Percentiles rank a stretch among this genome's conserved stretches.
Evolutionary conservation across 2,888 invertebrate species (phyloP).

Genomic region (Hyalella azteca): DNA sequence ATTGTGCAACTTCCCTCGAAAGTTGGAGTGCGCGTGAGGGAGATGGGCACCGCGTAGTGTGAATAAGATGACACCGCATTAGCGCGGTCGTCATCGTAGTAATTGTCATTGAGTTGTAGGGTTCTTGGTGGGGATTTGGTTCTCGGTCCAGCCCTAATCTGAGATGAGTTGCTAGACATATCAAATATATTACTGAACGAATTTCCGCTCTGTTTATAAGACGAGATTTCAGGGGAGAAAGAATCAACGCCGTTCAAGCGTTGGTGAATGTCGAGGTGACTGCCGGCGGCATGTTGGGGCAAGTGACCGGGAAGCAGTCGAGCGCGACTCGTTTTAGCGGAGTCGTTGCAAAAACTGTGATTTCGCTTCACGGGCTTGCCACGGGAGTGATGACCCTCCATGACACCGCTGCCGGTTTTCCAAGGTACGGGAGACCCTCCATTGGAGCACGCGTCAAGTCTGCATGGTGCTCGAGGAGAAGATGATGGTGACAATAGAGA

Average conservation of each 20-base stretch:
- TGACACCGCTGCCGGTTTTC: neutral
- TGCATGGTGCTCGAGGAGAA: neutral
- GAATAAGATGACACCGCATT: neutral
- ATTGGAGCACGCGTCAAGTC: neutral
- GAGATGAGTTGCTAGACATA: neutral
- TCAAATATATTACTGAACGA: neutral
- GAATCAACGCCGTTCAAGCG: neutral
- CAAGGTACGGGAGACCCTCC: neutral
- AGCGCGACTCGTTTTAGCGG: neutral
- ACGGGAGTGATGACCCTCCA: neutral
- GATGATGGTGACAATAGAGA: neutral
- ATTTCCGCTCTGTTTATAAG: neutral
- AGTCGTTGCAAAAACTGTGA: conserved; percentile 24
- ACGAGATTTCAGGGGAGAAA: neutral
- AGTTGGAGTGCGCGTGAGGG: neutral
- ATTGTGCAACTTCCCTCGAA: neutral
- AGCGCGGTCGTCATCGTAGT: neutral
- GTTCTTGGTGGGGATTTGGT: neutral
- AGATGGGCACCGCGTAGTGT: neutral
- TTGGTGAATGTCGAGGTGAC: conserved; percentile 6
- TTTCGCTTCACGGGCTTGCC: conserved; percentile 27
- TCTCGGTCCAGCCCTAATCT: neutral
- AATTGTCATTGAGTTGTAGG: neutral
- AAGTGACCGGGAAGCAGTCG: neutral
- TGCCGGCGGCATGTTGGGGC: conserved; percentile 5